A percentile compares a stretch with the other conserved stretches of the same genome.
These are phyloP conservation scores for Lutra lutra DNA, from an alignment of 2,797 vertebrate genomes.

Conservation along the genomic window DNA sequence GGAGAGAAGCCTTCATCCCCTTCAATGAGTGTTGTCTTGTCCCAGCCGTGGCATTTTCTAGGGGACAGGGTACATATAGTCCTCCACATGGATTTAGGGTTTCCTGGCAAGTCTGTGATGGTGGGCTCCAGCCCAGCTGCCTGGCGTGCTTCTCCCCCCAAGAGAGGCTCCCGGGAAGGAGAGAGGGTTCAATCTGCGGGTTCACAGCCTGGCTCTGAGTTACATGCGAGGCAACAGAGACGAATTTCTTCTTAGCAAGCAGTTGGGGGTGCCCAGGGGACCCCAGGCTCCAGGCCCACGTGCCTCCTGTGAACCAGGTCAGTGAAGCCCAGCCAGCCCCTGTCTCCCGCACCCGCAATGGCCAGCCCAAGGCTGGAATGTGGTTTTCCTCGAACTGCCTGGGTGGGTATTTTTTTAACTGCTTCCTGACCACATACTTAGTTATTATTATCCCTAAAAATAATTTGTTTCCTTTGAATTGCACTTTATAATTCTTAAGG, in stretches of 20 bases:
- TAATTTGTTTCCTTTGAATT: not conserved
- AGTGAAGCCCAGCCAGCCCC: no score
- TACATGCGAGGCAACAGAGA: fast-evolving
- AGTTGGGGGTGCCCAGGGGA: fast-evolving
- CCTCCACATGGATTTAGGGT: not conserved
- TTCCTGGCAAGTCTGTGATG: fast-evolving
- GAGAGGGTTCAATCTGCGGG: not conserved
- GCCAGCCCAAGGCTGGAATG: not conserved
- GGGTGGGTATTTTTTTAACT: not conserved
- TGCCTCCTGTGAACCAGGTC: fast-evolving
- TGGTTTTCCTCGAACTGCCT: fast-evolving
- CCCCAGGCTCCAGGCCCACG: fast-evolving
- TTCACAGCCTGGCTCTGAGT: not conserved
- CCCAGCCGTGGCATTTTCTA: not conserved
- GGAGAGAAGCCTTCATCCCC: not conserved
- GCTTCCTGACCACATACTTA: not conserved
- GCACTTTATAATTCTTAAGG: not conserved
- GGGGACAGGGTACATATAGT: fast-evolving
- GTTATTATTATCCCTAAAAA: not conserved
- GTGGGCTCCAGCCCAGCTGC: fast-evolving
- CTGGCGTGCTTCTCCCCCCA: fast-evolving
- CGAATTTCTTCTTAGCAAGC: fast-evolving
- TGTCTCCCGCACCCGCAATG: no score
- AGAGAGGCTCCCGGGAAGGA: not conserved
- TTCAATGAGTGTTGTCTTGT: not conserved